These are phyloP conservation scores for Notothenia coriiceps DNA, from an alignment of 2,113 vertebrate genomes.

Conservation along the genomic window DNA sequence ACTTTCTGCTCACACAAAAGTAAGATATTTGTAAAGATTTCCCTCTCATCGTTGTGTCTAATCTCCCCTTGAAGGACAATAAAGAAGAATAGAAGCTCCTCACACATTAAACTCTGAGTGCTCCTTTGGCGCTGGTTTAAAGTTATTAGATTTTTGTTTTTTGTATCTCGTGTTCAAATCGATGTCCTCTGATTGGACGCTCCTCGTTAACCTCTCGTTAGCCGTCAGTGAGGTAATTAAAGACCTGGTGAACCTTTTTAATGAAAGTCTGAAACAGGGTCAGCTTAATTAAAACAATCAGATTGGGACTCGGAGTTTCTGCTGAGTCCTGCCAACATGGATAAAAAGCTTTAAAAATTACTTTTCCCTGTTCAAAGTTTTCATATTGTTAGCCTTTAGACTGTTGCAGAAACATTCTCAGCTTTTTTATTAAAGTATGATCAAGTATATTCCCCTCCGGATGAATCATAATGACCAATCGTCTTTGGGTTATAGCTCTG, in stretches of 20 bases:
- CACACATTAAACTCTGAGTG: not conserved
- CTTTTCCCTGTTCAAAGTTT: not conserved
- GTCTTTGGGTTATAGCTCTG: too few species aligned
- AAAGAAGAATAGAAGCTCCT: too few species aligned
- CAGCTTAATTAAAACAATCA: not conserved
- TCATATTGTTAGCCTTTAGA: too few species aligned
- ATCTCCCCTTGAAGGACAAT: too few species aligned
- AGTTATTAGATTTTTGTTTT: too few species aligned
- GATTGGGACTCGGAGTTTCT: not conserved
- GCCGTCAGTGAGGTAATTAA: conserved; percentile 30
- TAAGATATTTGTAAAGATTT: too few species aligned
- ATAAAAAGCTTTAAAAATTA: not conserved
- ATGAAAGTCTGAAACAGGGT: conserved; percentile 12
- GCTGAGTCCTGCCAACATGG: conserved; percentile 12
- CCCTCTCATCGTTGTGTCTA: too few species aligned
- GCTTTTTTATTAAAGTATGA: too few species aligned
- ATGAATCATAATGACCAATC: too few species aligned
- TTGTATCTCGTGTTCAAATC: not conserved
- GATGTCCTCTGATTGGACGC: conserved; percentile 44
- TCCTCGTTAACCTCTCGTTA: conserved; percentile 40
- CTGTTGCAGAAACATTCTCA: too few species aligned
- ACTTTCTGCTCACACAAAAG: too few species aligned
- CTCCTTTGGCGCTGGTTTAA: not conserved
- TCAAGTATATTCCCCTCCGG: too few species aligned
- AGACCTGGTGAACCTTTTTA: conserved; percentile 51